Base-by-base conservation (phyloP, 2,888 invertebrate species). In the Parnassius glacialis region DNA sequence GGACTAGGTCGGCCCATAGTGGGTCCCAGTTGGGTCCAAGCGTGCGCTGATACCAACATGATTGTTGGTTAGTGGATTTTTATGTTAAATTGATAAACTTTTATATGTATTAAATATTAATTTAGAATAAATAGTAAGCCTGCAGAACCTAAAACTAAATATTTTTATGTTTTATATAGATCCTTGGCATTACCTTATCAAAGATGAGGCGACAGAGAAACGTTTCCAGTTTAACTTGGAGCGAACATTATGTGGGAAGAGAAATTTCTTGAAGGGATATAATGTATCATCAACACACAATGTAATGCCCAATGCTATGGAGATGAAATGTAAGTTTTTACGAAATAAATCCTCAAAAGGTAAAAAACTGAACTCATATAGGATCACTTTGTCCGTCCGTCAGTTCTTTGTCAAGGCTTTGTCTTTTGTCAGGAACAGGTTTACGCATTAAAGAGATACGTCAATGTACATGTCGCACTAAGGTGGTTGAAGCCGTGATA, bases 1-100 rank as follows among this genome's bases (percentile, higher is more conserved):
- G 94, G 93, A 0, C 86, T 92, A 51, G 93, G 93, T 52, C 87
- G 90, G 74, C 94, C 94, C 0, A 92, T 94, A 47, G 94, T 94
- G 0, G 90, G 90, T 0, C 81, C 82, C 0, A 57, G 57, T 55
- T 90, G 91, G 91, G 84, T 91, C 47, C 85, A 87, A 60, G 90
- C 87, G 10, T 90, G 91, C 50, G 74, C 67, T 0, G 84, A 88
- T 52, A 75, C 72, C 10, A 80, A 79, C 41, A 76, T 71, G 50
- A 76, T 90, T 51, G 87, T 88, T 20, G 90, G 90, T 90, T 57
- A 74, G 85, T 73, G 43, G 10, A 10, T 11, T 11, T 3, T 43
- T 43, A 11, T 43, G 43, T 11, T 10, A 11, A 10, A 11, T 43
- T 34, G 34, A 34, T 34, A 34, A 34, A 34, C 34, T 34, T 34